Evolutionary conservation across 2,888 invertebrate species (phyloP), one percentile per base, ranked within the genome.

Genomic region (Drosophila bunnanda): DNA sequence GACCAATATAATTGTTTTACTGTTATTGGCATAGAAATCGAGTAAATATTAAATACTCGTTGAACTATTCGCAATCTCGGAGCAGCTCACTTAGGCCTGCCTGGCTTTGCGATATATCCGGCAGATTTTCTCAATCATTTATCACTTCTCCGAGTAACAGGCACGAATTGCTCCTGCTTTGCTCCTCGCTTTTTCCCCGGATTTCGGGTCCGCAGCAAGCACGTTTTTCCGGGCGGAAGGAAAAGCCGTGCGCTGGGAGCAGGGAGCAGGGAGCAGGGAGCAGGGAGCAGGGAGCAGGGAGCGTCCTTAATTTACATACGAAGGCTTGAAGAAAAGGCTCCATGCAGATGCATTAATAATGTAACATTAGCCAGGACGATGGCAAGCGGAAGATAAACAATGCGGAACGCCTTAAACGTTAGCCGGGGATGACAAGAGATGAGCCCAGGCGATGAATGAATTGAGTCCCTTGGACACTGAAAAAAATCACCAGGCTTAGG

Each of bases 331-430:
- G 65, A 54, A 46, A 30, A 32, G 52, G 44, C 65, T 50, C 36
- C 67, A 67, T 81, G 82, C 81, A 79, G 82, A 75, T 81, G 82
- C 79, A 79, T 81, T 84, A 81, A 84, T 84, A 82, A 84, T 81
- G 82, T 79, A 81, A 82, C 80, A 80, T 78, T 78, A 80, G 82
- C 66, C 65, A 22, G 56, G 46, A 43, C 56, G 48, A 30, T 28
- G 17, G 44, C 38, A 17, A n/a, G n/a, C 53, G 55, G 52, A 75
- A 54, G 55, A 67, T 50, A 66, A 67, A 67, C 60, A 65, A 64
- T 52, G 71, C 57, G 66, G 66, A 67, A 66, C 65, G 66, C 64
- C 61, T 64, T 64, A 64, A 70, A 75, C 52, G 60, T 67, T 48
- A 48, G 66, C 55, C 66, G 9, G 15, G 50, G 55, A 55, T 66